phyloP scores from a whole-genome alignment of 2,888 invertebrate species.

The Molorchus minor region DNA sequence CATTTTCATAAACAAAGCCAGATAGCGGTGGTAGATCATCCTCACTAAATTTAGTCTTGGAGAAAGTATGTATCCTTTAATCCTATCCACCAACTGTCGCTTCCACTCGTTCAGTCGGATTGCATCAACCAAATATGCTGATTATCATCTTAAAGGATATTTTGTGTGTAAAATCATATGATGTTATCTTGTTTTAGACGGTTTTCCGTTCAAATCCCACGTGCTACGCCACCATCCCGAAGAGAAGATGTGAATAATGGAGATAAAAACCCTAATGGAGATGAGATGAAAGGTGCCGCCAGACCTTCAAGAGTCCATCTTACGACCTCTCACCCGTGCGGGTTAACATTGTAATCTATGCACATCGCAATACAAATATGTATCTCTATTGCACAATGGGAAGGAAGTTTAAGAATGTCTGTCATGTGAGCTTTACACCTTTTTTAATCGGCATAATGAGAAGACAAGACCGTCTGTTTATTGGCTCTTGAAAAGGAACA shows the following conservation, averaged over 20 bases:
- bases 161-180: no score
- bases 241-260: slow-evolving; percentile 34
- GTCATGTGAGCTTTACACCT: slow-evolving; percentile 34
- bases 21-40: no score
- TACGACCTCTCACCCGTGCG: slow-evolving; percentile 40
- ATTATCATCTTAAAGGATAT: no score
- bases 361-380: slow-evolving; percentile 39
- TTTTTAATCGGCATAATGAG: slow-evolving; percentile 29
- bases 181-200: no score
- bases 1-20: no score
- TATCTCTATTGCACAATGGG: slow-evolving; percentile 26
- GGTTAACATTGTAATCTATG: slow-evolving; percentile 46
- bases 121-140: no score
- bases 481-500: slow-evolving; percentile 8
- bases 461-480: slow-evolving; percentile 24
- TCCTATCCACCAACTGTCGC: no score
- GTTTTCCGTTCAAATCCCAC: neutral
- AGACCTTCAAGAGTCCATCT: slow-evolving; percentile 43
- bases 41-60: no score
- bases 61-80: no score
- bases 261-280: slow-evolving; percentile 48
- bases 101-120: no score
- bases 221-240: slow-evolving; percentile 24
- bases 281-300: slow-evolving; percentile 47
- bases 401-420: slow-evolving; percentile 27